phyloP scores from a whole-genome alignment of 2,888 invertebrate genomes.

The Eubasilissa splendida region DNA sequence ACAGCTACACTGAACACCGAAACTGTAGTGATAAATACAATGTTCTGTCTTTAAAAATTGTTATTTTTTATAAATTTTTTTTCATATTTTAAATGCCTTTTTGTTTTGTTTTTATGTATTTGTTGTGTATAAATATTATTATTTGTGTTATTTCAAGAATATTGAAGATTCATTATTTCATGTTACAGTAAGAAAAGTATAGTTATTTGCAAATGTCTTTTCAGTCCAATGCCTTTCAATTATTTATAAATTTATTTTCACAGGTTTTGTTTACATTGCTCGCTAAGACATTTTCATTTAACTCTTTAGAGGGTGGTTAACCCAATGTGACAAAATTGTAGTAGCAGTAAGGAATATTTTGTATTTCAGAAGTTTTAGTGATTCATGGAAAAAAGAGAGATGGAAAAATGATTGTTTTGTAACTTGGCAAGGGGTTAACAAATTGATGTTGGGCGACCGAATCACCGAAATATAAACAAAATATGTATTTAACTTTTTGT shows the following conservation, averaged over 20 bases:
- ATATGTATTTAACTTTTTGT: no score
- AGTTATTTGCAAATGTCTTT: conserved; percentile 2
- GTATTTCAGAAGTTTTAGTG: no score
- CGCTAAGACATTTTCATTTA: conserved; percentile 13
- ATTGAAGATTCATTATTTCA: conserved; percentile 8
- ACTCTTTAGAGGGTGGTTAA: neutral
- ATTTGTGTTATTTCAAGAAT: conserved; percentile 15
- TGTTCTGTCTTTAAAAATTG: neutral
- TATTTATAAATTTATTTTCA: neutral
- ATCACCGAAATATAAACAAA: no score
- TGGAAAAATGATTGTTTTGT: no score
- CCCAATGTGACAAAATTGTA: conserved; percentile 8
- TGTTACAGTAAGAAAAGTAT: conserved; percentile 12
- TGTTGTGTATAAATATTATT: conserved; percentile 24
- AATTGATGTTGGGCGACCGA: no score
- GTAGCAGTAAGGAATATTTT: conserved; percentile 2
- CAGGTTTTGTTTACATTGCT: neutral
- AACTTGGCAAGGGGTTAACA: no score
- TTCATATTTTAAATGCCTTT: conserved; percentile 10
- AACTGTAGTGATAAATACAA: neutral
- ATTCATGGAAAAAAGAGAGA: no score
- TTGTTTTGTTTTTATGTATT: neutral
- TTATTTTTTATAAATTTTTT: neutral
- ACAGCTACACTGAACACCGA: neutral
- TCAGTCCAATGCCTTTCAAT: neutral